Base-by-base conservation (phyloP, 1,140 invertebrate species). In the Campoletis sonorensis region DNA sequence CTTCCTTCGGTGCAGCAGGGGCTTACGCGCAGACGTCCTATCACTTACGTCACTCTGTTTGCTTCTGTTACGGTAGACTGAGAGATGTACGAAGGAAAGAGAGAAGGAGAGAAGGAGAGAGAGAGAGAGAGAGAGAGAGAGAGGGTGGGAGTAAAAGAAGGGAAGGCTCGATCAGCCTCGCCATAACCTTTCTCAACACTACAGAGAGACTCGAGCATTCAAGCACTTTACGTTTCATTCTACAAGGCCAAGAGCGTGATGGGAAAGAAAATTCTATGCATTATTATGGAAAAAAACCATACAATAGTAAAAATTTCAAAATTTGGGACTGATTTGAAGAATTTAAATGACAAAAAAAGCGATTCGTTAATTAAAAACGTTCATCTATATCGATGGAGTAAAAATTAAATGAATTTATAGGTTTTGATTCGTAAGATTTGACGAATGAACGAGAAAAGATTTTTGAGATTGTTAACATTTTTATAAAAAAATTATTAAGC, bases 171-270 rank as follows among this genome's bases (percentile, higher is more conserved):
- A 61, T 67, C 58, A 40, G 40, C 40, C 49, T 61, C 45, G 33
- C 77, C 79, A 80, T 80, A 80, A 80, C 79, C 79, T 80, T 72
- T 21, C 79, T 61, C 79, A 80, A 80, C 49, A 71, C 40, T 26
- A 37, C 61, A 8, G 61, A 64, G 2, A 64, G 61, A 27, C 51
- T 4, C 23, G n/a, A 1, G 40, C 21, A 40, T 70, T 40, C n/a
- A 26, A 75, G 37, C 27, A 61, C 21, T 72, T 72, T 71, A 11
- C 10, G 27, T 70, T 21, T n/a, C 4, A 37, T 30, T 37, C 33
- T 76, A 23, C 75, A 16, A 61, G 54, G 27, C 18, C 54, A 27
- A 45, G 11, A 76, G 4, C 23, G 15, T 49, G 23, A n/a, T 15
- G 11, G 3, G 30, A 76, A 33, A 49, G 0, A 76, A 58, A 51